phyloP scores from a whole-genome alignment of 2,797 vertebrate species.

The Bradypus variegatus region DNA sequence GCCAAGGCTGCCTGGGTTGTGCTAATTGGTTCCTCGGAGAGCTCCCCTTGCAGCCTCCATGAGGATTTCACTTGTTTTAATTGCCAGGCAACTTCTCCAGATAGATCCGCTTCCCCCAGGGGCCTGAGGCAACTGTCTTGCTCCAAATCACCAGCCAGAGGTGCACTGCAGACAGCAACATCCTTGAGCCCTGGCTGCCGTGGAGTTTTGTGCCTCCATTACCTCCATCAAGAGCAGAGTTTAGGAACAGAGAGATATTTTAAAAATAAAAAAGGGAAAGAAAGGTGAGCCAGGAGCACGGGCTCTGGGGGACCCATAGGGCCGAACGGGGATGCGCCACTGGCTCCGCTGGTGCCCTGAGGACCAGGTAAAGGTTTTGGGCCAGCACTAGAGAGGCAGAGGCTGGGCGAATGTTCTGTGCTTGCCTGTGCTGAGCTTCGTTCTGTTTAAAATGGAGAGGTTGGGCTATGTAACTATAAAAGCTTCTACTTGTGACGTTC shows the following conservation, averaged over 20 bases:
- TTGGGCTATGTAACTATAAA: rapidly evolving
- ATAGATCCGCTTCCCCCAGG: rapidly evolving
- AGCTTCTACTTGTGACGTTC: neutral
- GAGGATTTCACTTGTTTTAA: neutral
- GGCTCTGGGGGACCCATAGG: too few species aligned
- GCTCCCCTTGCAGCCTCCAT: neutral
- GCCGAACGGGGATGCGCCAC: neutral
- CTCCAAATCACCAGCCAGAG: too few species aligned
- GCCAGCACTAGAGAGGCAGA: rapidly evolving
- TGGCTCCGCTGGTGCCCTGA: rapidly evolving
- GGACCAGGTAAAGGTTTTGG: neutral
- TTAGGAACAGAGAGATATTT: neutral
- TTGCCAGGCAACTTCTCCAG: neutral
- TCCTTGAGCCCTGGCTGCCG: neutral
- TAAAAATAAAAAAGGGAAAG: too few species aligned
- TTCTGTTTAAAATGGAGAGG: neutral
- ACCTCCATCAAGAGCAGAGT: neutral
- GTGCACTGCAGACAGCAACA: rapidly evolving
- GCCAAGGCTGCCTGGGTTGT: neutral
- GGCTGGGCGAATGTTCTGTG: neutral
- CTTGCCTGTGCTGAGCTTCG: neutral
- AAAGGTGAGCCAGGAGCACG: neutral
- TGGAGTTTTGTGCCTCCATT: rapidly evolving
- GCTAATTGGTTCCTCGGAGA: neutral
- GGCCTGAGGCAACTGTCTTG: too few species aligned